Percentiles rank a stretch among this genome's conserved stretches.
Evolutionary conservation across 2,113 vertebrate genomes (phyloP).

Genomic region (Mirounga angustirostris): DNA sequence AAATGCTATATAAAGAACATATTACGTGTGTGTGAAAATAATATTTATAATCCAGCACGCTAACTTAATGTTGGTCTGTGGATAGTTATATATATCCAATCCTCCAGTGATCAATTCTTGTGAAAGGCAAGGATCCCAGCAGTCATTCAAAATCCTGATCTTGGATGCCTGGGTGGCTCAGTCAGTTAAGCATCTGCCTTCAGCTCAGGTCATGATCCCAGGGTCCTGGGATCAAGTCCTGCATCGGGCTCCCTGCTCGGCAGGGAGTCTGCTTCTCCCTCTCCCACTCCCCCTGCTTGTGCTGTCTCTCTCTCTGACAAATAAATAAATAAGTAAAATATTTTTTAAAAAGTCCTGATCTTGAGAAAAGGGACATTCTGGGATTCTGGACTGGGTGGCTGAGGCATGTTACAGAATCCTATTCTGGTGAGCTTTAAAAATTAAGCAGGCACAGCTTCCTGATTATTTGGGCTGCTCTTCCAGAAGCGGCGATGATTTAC

Average conservation of each 20-base stretch:
- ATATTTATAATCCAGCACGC: background rate
- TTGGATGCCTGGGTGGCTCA: no score
- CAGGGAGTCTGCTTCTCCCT: no score
- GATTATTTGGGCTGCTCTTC: background rate
- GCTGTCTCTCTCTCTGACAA: no score
- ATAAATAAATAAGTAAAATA: no score
- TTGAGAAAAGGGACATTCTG: background rate
- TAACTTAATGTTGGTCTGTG: background rate
- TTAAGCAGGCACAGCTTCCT: background rate
- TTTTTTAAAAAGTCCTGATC: background rate
- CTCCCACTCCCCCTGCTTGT: no score
- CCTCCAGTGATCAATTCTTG: background rate
- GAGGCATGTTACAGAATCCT: background rate
- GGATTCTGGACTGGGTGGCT: background rate
- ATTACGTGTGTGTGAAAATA: background rate
- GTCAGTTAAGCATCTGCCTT: no score
- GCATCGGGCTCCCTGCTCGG: no score
- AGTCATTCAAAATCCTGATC: background rate
- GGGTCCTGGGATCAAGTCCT: no score
- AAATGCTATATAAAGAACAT: conserved; percentile 12
- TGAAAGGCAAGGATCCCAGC: background rate
- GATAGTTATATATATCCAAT: background rate
- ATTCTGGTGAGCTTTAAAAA: background rate
- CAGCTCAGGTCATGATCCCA: no score
- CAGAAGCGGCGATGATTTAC: background rate